Percentiles rank a stretch among this genome's conserved stretches.
Evolutionary conservation across 2,797 vertebrate species (phyloP).

Genomic region (Liasis olivaceus): DNA sequence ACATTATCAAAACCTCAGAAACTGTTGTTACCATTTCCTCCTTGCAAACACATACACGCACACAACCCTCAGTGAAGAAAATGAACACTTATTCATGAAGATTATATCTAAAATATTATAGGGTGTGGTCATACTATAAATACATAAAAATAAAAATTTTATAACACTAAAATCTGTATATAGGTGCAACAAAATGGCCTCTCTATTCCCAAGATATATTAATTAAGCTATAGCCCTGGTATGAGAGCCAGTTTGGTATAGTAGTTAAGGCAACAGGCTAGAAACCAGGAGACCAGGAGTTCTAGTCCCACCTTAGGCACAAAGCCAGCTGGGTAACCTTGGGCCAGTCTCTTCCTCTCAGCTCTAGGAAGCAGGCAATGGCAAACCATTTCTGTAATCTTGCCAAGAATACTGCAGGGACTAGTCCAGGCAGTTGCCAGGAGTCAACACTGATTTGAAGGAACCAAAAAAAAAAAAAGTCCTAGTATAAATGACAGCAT

Average conservation of each 20-base stretch:
- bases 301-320: neutral
- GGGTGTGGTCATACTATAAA: too few relatives aligned
- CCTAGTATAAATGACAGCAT: neutral
- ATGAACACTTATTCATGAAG: neutral
- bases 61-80: fast-evolving
- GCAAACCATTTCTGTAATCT: neutral
- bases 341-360: neutral
- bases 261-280: neutral
- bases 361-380: neutral
- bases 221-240: constrained; percentile 6
- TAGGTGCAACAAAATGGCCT: neutral
- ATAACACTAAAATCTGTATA: neutral
- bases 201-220: neutral
- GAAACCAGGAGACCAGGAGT: neutral
- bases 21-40: neutral
- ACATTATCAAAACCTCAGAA: neutral
- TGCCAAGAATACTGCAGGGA: neutral
- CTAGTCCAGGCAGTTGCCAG: neutral
- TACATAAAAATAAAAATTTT: neutral
- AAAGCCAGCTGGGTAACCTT: neutral
- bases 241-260: neutral
- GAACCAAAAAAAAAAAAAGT: too few relatives aligned
- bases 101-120: constrained; percentile 4
- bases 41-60: neutral
- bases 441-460: neutral